phyloP scores from a whole-genome alignment of 2,888 invertebrate genomes.

The Dicranocentrus wangi region DNA sequence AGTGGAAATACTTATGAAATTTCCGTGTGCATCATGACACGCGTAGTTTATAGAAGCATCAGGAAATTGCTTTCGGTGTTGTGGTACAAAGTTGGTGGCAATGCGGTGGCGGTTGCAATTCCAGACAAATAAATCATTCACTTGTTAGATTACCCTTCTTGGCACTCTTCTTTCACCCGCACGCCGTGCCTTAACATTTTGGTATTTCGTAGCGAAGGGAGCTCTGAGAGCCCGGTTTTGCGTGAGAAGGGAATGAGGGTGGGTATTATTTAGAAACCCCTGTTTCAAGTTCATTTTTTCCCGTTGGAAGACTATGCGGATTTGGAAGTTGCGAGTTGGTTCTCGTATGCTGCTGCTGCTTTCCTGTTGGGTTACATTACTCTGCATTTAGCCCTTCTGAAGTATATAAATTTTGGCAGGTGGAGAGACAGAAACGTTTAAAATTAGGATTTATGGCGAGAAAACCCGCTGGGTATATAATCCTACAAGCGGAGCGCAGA shows the following conservation, averaged over 20 bases:
- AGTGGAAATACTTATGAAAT: no score
- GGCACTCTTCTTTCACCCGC: constrained; percentile 18
- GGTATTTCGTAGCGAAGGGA: neutral
- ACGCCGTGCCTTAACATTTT: constrained; percentile 4
- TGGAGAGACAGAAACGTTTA: constrained; percentile 41
- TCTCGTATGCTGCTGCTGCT: no score
- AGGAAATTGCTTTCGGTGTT: constrained; percentile 18
- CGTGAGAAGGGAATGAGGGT: neutral
- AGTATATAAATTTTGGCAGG: constrained; percentile 36
- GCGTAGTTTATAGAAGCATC: neutral
- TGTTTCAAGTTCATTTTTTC: constrained; percentile 60
- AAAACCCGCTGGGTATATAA: constrained; percentile 31
- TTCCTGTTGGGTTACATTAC: no score
- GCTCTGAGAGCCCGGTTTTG: neutral
- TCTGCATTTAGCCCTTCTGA: constrained; percentile 1
- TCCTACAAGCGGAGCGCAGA: no score
- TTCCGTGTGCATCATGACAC: no score
- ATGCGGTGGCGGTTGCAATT: constrained; percentile 26
- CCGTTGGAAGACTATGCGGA: neutral
- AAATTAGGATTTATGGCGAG: constrained; percentile 50
- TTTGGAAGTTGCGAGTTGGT: neutral
- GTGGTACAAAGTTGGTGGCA: constrained; percentile 13
- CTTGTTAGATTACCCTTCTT: constrained; percentile 30
- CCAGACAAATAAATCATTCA: constrained; percentile 27
- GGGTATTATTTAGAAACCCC: neutral